Base-by-base conservation (phyloP, 2,888 invertebrate genomes). In the Melangyna quadrimaculata region DNA sequence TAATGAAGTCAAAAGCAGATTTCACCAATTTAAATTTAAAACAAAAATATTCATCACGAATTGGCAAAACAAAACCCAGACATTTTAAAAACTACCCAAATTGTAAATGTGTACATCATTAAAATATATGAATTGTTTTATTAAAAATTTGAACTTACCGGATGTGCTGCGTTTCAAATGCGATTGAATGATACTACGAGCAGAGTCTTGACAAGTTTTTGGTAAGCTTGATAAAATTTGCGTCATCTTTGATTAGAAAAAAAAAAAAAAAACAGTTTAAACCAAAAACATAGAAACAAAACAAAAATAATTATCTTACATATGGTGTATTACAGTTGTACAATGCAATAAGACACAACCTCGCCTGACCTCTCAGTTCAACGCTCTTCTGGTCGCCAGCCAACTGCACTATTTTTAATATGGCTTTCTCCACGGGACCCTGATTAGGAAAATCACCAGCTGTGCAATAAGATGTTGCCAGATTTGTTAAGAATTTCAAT, bases 241-340 rank as follows among this genome's bases (percentile, higher is more conserved):
- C 45, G 97, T 97, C 92, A 98, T 96, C 93, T 98, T 65, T 7
- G 35, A 32, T 22, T 95, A 9, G 88, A 87, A 61, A 12, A 79
- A 5, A 87, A 75, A 70, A 43, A 55, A 27, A 72, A 1, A 37
- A 43, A 37, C 4, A 14, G 27, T 6, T 2, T 14, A 7, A 22
- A 14, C n/a, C 2, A 22, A 45, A 27, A 57, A 29, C 0, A 45
- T 9, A 22, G 8, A 12, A 22, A 19, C 10, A 43, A 9, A 12
- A 24, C 4, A 29, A 57, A 35, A 57, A 29, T 9, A 45, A 9
- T 71, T 4, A 51, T 91, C 93, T 90, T 43, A 94, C 94, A 32
- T 93, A 93, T 37, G 97, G 95, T 1, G 98, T 96, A 92, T 98
- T 98, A 88, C 97, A 95, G 93, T 98, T 97, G 93, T 98, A 99